Conservation (phyloP, 2,797 vertebrate genomes). For the Gallirallus australis region DNA sequence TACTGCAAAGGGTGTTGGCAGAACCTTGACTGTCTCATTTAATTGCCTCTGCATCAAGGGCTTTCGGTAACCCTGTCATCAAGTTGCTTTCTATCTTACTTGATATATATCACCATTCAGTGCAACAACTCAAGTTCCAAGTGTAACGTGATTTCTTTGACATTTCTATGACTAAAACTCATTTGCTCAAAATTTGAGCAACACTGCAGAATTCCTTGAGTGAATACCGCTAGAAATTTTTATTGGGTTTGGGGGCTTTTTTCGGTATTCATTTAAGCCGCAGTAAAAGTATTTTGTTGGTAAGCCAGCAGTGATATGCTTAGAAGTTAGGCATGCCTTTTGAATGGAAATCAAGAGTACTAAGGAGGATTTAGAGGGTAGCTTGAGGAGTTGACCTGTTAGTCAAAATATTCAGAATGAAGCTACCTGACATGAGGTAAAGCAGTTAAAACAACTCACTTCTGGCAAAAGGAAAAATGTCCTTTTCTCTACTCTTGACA, state of each 20-base stretch:
- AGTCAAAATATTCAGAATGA: neutral
- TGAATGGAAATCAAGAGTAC: neutral
- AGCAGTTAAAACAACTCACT: neutral
- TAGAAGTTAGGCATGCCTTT: neutral
- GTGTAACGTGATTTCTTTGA: slow-evolving; percentile 43
- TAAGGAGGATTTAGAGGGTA: neutral
- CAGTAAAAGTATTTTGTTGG: neutral
- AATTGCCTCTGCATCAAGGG: slow-evolving; percentile 53
- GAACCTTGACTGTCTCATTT: slow-evolving; percentile 48
- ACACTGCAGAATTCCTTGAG: neutral
- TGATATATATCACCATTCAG: slow-evolving; percentile 39
- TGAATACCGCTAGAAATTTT: neutral
- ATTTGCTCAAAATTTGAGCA: slow-evolving; percentile 11
- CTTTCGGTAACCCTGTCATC: slow-evolving; percentile 59
- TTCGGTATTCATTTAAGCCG: neutral
- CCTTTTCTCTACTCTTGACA: neutral
- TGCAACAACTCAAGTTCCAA: slow-evolving; percentile 25
- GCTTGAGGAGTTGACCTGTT: neutral
- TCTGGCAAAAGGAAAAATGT: neutral
- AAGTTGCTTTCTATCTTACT: slow-evolving; percentile 24
- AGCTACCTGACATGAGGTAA: neutral
- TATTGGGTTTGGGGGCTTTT: neutral
- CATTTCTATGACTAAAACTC: slow-evolving; percentile 8
- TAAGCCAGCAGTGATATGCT: neutral
- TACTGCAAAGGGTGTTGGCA: slow-evolving; percentile 17